Percentiles rank a stretch among this genome's conserved stretches.
These are phyloP conservation scores for Heliconius charithonia DNA, from an alignment of 2,888 invertebrate species.

Conservation along the genomic window DNA sequence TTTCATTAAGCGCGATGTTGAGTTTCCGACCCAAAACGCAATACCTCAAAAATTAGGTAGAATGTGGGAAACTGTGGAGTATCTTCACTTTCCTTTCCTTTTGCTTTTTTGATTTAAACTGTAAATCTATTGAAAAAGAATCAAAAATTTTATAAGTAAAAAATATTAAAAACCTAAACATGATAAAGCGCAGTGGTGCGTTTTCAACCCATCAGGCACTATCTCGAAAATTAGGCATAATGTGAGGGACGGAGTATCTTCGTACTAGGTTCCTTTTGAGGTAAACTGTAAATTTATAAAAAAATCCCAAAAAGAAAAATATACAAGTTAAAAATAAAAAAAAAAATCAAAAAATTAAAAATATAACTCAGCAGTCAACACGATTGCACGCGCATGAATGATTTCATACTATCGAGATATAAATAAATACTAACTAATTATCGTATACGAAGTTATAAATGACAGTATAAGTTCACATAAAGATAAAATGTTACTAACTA, in stretches of 20 bases:
- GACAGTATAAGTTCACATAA: neutral
- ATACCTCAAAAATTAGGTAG: neutral
- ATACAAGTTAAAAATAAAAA: neutral
- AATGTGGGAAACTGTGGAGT: neutral
- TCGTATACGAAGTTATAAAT: neutral
- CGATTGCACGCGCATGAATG: conserved; percentile 33
- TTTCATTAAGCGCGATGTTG: neutral
- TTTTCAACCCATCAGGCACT: too few species aligned
- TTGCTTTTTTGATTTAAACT: too few species aligned
- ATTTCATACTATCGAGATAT: conserved; percentile 25
- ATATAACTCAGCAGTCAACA: neutral
- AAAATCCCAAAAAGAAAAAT: too few species aligned
- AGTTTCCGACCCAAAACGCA: neutral
- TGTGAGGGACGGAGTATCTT: too few species aligned
- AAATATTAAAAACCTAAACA: too few species aligned
- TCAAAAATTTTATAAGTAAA: too few species aligned
- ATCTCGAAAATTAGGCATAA: too few species aligned
- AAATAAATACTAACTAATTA: conserved; percentile 2
- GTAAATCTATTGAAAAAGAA: too few species aligned
- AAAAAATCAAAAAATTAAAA: neutral
- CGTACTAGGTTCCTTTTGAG: too few species aligned
- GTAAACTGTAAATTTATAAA: too few species aligned
- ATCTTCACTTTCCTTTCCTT: too few species aligned
- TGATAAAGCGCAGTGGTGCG: too few species aligned
- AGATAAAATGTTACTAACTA: neutral